These are phyloP conservation scores for Agriopis marginaria DNA, from an alignment of 2,888 invertebrate genomes.

Conservation along the genomic window DNA sequence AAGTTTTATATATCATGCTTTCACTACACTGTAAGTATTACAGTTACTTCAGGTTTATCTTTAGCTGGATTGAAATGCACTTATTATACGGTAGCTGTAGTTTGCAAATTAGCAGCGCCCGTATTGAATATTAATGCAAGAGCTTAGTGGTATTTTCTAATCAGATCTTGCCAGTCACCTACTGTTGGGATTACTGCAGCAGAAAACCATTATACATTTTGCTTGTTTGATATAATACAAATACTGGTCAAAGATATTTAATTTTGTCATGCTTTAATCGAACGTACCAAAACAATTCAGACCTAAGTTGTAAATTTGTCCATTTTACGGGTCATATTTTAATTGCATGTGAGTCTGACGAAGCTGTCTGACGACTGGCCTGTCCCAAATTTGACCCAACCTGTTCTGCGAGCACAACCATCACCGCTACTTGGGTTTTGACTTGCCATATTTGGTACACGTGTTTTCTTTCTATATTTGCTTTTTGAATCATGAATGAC, in stretches of 20 bases:
- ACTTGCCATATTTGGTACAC: conserved; percentile 60
- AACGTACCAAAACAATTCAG: conserved; percentile 19
- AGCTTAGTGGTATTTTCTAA: conserved; percentile 22
- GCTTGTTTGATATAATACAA: background rate
- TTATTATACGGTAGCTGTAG: conserved; percentile 42
- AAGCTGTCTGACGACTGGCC: conserved; percentile 27
- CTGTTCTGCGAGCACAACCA: conserved; percentile 61
- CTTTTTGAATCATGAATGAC: conserved; percentile 56
- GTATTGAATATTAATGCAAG: conserved; percentile 37
- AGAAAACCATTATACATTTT: conserved; percentile 3
- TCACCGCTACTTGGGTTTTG: conserved; percentile 53
- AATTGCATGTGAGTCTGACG: conserved; percentile 30
- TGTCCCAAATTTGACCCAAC: conserved; percentile 66
- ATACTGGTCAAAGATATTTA: background rate
- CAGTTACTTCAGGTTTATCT: conserved; percentile 45
- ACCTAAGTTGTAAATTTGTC: conserved; percentile 17
- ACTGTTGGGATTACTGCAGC: conserved; percentile 10
- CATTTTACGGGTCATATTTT: conserved; percentile 34
- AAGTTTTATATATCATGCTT: conserved; percentile 54
- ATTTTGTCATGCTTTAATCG: background rate
- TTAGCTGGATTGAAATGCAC: conserved; percentile 47
- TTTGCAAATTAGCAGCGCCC: conserved; percentile 36
- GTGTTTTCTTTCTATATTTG: conserved; percentile 56
- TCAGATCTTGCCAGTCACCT: conserved; percentile 16
- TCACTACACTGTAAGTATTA: conserved; percentile 44